phyloP scores from a whole-genome alignment of 2,113 vertebrate genomes.

The Antennarius striatus region DNA sequence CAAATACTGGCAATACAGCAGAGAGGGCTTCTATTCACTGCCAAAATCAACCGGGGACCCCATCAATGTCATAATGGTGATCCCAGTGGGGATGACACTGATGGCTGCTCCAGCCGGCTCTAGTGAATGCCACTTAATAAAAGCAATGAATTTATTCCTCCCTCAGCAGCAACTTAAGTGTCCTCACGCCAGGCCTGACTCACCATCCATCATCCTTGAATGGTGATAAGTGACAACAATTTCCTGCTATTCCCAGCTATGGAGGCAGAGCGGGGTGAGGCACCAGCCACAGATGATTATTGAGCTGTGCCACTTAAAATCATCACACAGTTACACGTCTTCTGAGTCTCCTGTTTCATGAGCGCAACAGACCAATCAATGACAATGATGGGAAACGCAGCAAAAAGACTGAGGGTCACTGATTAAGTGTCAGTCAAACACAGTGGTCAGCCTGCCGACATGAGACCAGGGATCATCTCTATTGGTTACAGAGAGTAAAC shows the following conservation, averaged over 20 bases:
- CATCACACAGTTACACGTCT: slow-evolving; percentile 67
- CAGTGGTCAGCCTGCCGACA: slow-evolving; percentile 1
- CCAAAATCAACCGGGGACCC: slow-evolving; percentile 51
- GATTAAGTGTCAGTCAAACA: slow-evolving; percentile 30
- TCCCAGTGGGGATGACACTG: slow-evolving; percentile 49
- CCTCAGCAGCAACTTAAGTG: slow-evolving; percentile 56
- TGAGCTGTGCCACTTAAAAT: slow-evolving; percentile 62
- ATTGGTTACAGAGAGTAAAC: not conserved
- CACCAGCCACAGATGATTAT: slow-evolving; percentile 53
- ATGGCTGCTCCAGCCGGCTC: slow-evolving; percentile 40
- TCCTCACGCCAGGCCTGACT: slow-evolving; percentile 39
- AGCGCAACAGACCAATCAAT: slow-evolving; percentile 56
- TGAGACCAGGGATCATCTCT: not conserved
- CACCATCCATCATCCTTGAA: slow-evolving; percentile 68
- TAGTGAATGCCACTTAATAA: slow-evolving; percentile 72
- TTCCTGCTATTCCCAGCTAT: slow-evolving; percentile 53
- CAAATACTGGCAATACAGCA: slow-evolving; percentile 31
- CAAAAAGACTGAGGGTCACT: slow-evolving; percentile 36
- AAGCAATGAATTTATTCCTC: slow-evolving; percentile 69
- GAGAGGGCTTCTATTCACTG: slow-evolving; percentile 37
- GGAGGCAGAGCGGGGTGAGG: slow-evolving; percentile 27
- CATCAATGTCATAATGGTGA: slow-evolving; percentile 59
- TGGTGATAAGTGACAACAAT: slow-evolving; percentile 69
- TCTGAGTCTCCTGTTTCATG: slow-evolving; percentile 43
- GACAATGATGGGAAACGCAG: slow-evolving; percentile 44